Base-by-base conservation (phyloP, 2,113 vertebrate species). In the Ciconia stormi region DNA sequence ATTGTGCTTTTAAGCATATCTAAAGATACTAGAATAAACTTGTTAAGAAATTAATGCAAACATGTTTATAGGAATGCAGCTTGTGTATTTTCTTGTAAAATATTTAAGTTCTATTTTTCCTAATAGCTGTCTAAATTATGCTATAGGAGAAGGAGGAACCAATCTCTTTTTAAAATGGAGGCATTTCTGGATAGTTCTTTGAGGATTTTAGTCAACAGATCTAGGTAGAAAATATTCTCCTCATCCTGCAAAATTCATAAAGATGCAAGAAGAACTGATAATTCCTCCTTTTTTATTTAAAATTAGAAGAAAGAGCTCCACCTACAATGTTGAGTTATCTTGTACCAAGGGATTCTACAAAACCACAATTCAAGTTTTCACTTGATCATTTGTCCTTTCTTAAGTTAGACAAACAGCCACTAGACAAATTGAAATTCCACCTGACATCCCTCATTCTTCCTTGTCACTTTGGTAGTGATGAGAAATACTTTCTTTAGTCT, bases 401-500 rank as follows among this genome's bases (percentile, higher is more conserved):
- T 32, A 55, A 44, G 7, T 61, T 56, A 72, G 21, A 34, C 15
- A 82, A 53, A 7, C 14, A 65, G 3, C 13, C 26, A 46, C 7
- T 26, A 63, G 13, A 58, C 0, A 69, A 67, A 42, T 4, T 50
- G 29, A 47, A 90, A 82, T 63, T 67, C 8, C 4, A 50, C 8
- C 3, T 46, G 6, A 2, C 9, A 50, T 25, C 1, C 2, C 9
- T 29, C 1, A 1, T 66, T 62, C 16, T 70, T 73, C 17, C 14
- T 58, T 59, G 5, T 36, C 14, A 36, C 5, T 49, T 46, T 63
- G 5, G 2, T 23, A 29, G 13, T 1, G 7, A 56, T 40, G 16
- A 82, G 7, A 82, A 78, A 19, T 80, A 72, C 3, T 78, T 62
- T 34, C 5, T 69, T 78, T 8, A 34, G 16, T 30, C 4, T 4